Evolutionary conservation across 2,797 vertebrate species (phyloP).

Genomic region (Myripristis murdjan): DNA sequence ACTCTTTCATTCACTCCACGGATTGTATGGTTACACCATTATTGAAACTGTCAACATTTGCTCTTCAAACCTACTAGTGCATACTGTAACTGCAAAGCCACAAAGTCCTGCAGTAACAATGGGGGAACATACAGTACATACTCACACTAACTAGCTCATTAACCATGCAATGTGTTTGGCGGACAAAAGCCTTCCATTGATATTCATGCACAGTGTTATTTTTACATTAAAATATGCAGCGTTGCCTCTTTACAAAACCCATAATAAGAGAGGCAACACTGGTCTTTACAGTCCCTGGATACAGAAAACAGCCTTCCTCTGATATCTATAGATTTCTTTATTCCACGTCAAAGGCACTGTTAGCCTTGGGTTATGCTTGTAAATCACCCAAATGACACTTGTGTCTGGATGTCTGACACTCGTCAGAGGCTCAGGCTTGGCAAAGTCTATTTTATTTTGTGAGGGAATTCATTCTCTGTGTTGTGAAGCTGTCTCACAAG

Average conservation of each 20-base stretch:
- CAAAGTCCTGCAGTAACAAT: slow-evolving; percentile 69
- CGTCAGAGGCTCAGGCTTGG: slow-evolving; percentile 49
- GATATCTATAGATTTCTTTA: slow-evolving; percentile 70
- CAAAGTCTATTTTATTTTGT: slow-evolving; percentile 70
- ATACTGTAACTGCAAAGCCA: slow-evolving; percentile 13
- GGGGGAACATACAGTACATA: slow-evolving; percentile 45
- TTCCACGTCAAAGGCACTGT: slow-evolving; percentile 70
- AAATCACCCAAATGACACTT: slow-evolving; percentile 79
- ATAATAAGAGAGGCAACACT: slow-evolving; percentile 43
- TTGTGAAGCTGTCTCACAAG: slow-evolving; percentile 69
- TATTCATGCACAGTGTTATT: slow-evolving; percentile 66
- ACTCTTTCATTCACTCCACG: slow-evolving; percentile 27
- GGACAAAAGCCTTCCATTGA: slow-evolving; percentile 55
- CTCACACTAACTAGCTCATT: slow-evolving; percentile 71
- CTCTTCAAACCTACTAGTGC: slow-evolving; percentile 48
- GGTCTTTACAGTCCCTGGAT: slow-evolving; percentile 43
- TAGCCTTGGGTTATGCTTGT: slow-evolving; percentile 73
- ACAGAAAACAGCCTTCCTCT: slow-evolving; percentile 47
- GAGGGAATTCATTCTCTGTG: slow-evolving; percentile 56
- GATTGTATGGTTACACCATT: slow-evolving; percentile 44
- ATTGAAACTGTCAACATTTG: slow-evolving; percentile 56
- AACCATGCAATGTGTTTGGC: slow-evolving; percentile 66
- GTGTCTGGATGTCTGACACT: slow-evolving; percentile 65
- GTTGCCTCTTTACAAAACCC: slow-evolving; percentile 48
- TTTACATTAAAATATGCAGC: slow-evolving; percentile 67